Percentiles rank a stretch among this genome's conserved stretches.
Evolutionary conservation across 2,797 vertebrate species (phyloP).

Genomic region (Champsocephalus gunnari): DNA sequence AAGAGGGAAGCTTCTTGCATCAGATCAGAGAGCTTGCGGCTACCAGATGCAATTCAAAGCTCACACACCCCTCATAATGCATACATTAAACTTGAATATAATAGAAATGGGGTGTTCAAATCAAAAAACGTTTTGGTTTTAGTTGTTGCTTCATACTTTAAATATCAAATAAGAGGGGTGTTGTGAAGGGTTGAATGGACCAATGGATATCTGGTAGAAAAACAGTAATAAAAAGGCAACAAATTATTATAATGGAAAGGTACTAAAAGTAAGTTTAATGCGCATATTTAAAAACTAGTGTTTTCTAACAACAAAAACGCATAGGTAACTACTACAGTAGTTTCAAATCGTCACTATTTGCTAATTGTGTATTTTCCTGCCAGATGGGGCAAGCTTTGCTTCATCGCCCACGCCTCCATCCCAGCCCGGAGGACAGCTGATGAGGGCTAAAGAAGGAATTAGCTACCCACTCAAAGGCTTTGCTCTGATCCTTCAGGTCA

Average conservation of each 20-base stretch:
- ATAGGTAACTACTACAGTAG: not conserved
- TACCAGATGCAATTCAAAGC: too few relatives aligned
- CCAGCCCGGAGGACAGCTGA: slow-evolving; percentile 79
- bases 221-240: not conserved
- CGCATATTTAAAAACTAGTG: not conserved
- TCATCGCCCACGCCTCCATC: slow-evolving; percentile 67
- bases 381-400: slow-evolving; percentile 81
- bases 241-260: not conserved
- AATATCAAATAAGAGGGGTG: not conserved
- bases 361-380: slow-evolving; percentile 53
- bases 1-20: too few relatives aligned
- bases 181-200: not conserved
- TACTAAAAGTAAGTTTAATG: not conserved
- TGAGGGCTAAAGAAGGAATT: slow-evolving; percentile 85
- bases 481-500: slow-evolving; percentile 86
- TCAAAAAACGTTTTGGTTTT: not conserved
- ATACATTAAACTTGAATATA: too few relatives aligned
- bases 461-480: slow-evolving; percentile 87
- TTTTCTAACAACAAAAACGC: not conserved
- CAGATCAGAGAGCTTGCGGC: too few relatives aligned
- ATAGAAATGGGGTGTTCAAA: too few relatives aligned
- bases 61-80: too few relatives aligned
- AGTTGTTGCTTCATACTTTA: not conserved
- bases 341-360: slow-evolving; percentile 18
- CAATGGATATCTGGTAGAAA: not conserved